Evolutionary conservation across 2,113 vertebrate species (phyloP).

Genomic region (Tenebrosternarchus preto): DNA sequence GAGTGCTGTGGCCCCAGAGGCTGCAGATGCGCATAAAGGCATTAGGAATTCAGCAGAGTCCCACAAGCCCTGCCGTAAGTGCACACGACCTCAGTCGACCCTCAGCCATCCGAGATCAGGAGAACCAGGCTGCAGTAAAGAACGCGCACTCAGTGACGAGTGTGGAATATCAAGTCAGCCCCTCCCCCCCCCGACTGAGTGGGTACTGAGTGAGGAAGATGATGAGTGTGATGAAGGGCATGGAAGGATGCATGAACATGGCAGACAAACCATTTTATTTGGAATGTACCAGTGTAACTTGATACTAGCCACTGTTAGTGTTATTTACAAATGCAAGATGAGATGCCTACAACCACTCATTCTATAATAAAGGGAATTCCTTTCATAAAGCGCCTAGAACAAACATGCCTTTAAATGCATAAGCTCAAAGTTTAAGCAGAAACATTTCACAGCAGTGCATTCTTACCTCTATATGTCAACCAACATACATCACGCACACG

Average conservation of each 20-base stretch:
- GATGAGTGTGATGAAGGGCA: constrained; percentile 12
- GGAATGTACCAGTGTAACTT: constrained; percentile 46
- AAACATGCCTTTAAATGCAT: not conserved
- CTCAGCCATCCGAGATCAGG: constrained; percentile 7
- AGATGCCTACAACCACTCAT: constrained; percentile 27
- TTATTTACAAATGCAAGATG: constrained; percentile 16
- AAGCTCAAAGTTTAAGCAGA: not conserved
- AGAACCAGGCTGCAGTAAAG: constrained; percentile 51
- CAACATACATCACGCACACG: not conserved
- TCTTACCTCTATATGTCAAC: not conserved
- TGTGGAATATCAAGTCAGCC: not conserved
- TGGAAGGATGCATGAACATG: not conserved
- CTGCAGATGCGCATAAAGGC: constrained; percentile 13
- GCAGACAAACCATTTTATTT: constrained; percentile 30
- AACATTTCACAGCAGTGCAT: not conserved
- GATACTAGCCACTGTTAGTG: constrained; percentile 5
- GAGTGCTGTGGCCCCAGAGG: not conserved
- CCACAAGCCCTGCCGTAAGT: constrained; percentile 8
- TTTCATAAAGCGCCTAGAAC: not conserved
- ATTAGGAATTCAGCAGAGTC: constrained; percentile 38
- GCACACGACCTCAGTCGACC: constrained; percentile 35
- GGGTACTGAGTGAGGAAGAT: constrained; percentile 10
- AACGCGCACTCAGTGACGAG: constrained; percentile 20
- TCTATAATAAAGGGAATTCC: constrained; percentile 8
- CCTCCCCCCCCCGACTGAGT: not conserved